These are phyloP conservation scores for Lepetodrilus schrolli DNA, from an alignment of 2,888 invertebrate species.

Conservation along the genomic window DNA sequence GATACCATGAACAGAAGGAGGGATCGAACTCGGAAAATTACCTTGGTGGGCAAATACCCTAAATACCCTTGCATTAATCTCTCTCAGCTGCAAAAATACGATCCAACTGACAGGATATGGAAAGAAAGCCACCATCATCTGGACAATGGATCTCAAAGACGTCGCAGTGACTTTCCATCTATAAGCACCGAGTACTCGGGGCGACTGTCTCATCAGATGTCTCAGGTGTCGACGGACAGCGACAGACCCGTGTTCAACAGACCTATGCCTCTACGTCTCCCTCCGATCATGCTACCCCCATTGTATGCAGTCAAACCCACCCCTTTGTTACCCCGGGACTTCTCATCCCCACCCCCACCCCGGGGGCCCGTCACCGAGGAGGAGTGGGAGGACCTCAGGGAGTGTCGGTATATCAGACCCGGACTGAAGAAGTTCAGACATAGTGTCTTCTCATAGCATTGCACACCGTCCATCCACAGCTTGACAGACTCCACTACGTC, in stretches of 20 bases:
- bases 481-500: no score
- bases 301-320: slow-evolving; percentile 50
- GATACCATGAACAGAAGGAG: not conserved
- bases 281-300: slow-evolving; percentile 57
- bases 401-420: slow-evolving; percentile 59
- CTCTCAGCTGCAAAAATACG: not conserved
- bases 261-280: slow-evolving; percentile 49
- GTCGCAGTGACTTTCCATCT: not conserved
- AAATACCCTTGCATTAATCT: not conserved
- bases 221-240: not conserved
- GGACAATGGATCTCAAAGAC: not conserved
- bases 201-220: not conserved
- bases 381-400: slow-evolving; percentile 60
- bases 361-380: slow-evolving; percentile 48
- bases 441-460: no score
- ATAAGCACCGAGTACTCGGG: not conserved
- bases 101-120: not conserved
- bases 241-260: not conserved
- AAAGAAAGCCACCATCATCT: not conserved
- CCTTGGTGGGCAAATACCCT: not conserved
- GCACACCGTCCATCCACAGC: no score
- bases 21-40: not conserved
- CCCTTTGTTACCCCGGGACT: slow-evolving; percentile 50
- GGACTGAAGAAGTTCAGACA: slow-evolving; percentile 43
- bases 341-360: slow-evolving; percentile 43